These are phyloP conservation scores for Podarcis siculus DNA, from an alignment of 2,797 vertebrate species.

Conservation along the genomic window DNA sequence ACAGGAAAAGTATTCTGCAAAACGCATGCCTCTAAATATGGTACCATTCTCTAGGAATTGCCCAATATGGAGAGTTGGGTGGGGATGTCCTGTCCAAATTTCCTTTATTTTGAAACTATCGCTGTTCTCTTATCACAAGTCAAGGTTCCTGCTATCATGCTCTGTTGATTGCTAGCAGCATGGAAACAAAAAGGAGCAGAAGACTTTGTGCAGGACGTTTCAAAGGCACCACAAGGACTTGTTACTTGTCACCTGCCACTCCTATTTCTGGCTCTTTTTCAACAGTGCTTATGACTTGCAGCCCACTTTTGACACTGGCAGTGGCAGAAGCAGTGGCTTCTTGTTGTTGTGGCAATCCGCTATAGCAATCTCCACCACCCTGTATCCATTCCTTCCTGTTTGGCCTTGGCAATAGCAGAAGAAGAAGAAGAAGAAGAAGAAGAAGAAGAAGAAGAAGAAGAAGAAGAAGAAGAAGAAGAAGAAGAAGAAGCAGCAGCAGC, in stretches of 20 bases:
- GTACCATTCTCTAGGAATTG: neutral
- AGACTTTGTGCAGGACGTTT: neutral
- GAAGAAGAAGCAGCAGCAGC: no score
- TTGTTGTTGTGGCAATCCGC: no score
- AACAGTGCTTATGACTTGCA: neutral
- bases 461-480: neutral
- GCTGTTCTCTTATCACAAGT: neutral
- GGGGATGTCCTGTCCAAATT: neutral
- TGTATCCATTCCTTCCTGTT: no score
- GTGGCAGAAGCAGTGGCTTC: no score
- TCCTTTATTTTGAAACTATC: neutral
- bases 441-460: neutral
- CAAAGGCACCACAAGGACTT: neutral
- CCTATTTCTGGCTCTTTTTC: neutral
- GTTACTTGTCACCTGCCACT: neutral
- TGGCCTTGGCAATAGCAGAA: no score
- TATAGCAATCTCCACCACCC: no score
- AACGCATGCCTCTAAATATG: neutral
- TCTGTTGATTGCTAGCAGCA: neutral
- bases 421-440: no score
- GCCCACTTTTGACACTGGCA: no score
- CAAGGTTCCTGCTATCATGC: neutral
- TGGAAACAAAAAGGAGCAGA: neutral
- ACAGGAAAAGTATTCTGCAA: neutral
- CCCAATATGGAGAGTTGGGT: neutral